Percentiles rank a stretch among this genome's conserved stretches.
These are phyloP conservation scores for Heteromurus nitidus DNA, from an alignment of 2,888 invertebrate species.

Conservation along the genomic window DNA sequence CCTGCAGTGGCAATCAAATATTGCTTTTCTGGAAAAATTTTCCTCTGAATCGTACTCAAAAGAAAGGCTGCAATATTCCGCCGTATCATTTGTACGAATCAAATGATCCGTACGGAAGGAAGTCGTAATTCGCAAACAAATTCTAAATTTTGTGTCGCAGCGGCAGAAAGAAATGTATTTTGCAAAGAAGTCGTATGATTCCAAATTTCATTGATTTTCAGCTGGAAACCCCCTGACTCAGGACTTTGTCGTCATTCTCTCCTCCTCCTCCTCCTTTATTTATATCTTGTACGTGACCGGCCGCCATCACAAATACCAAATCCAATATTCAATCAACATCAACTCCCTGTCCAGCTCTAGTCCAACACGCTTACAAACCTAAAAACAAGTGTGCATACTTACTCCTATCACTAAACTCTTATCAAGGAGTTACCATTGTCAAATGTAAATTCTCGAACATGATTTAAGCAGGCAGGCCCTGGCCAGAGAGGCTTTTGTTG, in stretches of 20 bases:
- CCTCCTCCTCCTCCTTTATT: not conserved
- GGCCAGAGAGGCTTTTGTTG: not conserved
- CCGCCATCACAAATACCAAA: not conserved
- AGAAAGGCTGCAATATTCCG: no score
- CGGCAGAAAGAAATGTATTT: no score
- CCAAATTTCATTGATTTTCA: not conserved
- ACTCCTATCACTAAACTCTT: not conserved
- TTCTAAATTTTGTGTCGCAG: no score
- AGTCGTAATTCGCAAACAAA: no score
- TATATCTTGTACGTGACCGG: not conserved
- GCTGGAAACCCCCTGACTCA: not conserved
- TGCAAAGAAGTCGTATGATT: not conserved
- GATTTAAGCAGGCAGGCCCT: not conserved
- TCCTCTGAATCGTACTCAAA: no score
- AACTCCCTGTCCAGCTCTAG: no score
- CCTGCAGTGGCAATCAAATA: no score
- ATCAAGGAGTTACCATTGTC: not conserved
- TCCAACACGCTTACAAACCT: no score
- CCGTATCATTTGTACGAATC: no score
- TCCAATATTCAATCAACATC: conserved; percentile 16
- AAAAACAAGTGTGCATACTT: no score
- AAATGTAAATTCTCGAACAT: not conserved
- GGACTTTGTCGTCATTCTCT: not conserved
- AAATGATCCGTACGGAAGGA: no score
- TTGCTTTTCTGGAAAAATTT: no score